These are phyloP conservation scores for Cynoglossus semilaevis DNA, from an alignment of 2,113 vertebrate genomes.

Conservation along the genomic window DNA sequence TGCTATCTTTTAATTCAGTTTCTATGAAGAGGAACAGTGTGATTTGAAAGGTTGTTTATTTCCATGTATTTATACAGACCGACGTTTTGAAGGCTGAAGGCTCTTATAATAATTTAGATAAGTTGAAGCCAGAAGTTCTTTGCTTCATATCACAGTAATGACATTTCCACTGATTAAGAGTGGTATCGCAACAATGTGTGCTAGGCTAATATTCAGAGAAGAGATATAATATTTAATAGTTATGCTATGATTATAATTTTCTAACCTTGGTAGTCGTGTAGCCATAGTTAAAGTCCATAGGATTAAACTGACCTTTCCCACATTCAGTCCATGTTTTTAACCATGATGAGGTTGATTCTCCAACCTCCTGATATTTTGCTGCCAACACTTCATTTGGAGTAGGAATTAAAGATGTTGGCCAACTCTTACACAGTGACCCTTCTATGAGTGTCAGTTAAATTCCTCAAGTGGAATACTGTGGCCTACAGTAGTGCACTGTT, in stretches of 20 bases:
- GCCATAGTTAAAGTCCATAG: too few relatives aligned
- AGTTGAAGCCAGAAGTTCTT: not conserved
- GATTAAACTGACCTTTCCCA: too few relatives aligned
- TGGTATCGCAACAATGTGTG: too few relatives aligned
- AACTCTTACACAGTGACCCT: not conserved
- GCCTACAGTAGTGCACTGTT: constrained; percentile 28
- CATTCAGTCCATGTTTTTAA: too few relatives aligned
- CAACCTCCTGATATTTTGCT: not conserved
- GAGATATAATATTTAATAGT: too few relatives aligned
- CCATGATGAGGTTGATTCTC: not conserved
- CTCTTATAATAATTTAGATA: not conserved
- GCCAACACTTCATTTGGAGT: not conserved
- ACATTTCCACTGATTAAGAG: too few relatives aligned
- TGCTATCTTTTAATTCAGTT: not conserved
- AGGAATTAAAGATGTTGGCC: not conserved
- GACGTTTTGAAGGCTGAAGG: not conserved
- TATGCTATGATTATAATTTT: too few relatives aligned
- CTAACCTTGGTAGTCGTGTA: too few relatives aligned
- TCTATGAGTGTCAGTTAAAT: constrained; percentile 45
- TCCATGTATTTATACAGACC: not conserved
- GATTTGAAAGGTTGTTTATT: not conserved
- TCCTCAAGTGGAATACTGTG: constrained; percentile 30
- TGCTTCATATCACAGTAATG: too few relatives aligned
- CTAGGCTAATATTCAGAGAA: too few relatives aligned
- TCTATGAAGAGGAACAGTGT: not conserved